Evolutionary conservation across 2,888 invertebrate species (phyloP).

Genomic region (Drosophila ezoana): DNA sequence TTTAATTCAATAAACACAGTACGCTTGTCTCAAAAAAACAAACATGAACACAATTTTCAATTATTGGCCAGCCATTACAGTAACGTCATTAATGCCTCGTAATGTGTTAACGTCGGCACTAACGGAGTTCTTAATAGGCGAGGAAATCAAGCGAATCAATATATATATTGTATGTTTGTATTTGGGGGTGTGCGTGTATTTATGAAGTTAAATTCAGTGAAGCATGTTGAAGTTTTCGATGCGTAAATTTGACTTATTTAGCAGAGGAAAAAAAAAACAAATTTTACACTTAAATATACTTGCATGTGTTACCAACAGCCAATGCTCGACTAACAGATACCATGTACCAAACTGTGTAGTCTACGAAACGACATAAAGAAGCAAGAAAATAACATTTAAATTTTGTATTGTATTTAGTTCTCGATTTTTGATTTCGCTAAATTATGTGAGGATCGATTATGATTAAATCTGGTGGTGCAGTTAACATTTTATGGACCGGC

Average conservation of each 20-base stretch:
- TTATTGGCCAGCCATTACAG: conserved; percentile 29
- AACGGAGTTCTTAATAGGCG: conserved; percentile 46
- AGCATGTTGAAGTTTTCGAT: conserved; percentile 69
- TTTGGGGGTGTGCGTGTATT: conserved; percentile 8
- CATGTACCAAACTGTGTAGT: no score
- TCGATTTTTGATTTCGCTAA: no score
- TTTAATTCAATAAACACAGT: conserved; percentile 18
- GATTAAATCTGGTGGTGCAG: no score
- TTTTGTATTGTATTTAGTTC: no score
- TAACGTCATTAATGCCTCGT: conserved; percentile 67
- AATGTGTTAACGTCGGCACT: conserved; percentile 57
- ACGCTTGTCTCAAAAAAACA: background rate
- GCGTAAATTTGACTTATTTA: conserved; percentile 58
- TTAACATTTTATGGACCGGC: no score
- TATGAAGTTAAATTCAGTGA: conserved; percentile 71
- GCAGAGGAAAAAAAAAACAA: conserved; percentile 41
- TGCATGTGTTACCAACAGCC: conserved; percentile 28
- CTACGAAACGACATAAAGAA: no score
- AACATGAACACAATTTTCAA: conserved; percentile 7
- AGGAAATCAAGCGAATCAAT: conserved; percentile 54
- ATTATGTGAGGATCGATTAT: no score
- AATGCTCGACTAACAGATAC: no score
- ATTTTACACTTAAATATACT: conserved; percentile 17
- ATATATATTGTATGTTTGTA: conserved; percentile 18
- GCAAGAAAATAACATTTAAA: no score